phyloP scores from a whole-genome alignment of 2,113 vertebrate species.

The Notothenia coriiceps region DNA sequence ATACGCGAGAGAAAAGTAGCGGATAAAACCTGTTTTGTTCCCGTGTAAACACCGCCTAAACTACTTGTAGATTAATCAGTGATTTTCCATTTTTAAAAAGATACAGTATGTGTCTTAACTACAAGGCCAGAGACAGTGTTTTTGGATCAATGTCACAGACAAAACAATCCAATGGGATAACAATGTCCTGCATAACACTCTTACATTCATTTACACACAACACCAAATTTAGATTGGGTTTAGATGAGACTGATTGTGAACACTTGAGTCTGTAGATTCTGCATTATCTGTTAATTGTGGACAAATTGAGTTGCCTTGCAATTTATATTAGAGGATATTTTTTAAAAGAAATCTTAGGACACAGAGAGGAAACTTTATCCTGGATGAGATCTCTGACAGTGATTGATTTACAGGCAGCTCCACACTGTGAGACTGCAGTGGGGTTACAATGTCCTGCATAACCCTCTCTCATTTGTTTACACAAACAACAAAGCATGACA shows the following conservation, averaged over 20 bases:
- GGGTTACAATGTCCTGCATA: background rate
- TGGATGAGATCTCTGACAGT: slow-evolving; percentile 9
- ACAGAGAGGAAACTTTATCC: slow-evolving; percentile 16
- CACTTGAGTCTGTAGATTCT: background rate
- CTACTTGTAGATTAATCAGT: too few species aligned
- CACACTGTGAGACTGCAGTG: background rate
- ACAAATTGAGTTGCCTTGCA: background rate
- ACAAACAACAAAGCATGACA: background rate
- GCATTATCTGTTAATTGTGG: background rate
- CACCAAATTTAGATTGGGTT: background rate
- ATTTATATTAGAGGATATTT: slow-evolving; percentile 23
- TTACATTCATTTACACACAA: slow-evolving; percentile 8
- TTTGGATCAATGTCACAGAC: background rate
- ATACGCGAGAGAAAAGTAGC: too few species aligned
- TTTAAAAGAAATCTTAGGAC: background rate
- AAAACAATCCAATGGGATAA: background rate
- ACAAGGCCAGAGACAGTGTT: background rate
- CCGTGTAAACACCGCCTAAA: too few species aligned
- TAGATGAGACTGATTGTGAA: background rate
- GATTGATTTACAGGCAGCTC: slow-evolving; percentile 37
- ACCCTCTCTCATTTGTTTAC: background rate
- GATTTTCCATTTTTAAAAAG: too few species aligned
- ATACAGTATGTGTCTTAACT: background rate
- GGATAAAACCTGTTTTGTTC: too few species aligned
- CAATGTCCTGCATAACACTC: background rate